These are phyloP conservation scores for Alfaro cultratus DNA, from an alignment of 2,797 vertebrate species.

Conservation along the genomic window DNA sequence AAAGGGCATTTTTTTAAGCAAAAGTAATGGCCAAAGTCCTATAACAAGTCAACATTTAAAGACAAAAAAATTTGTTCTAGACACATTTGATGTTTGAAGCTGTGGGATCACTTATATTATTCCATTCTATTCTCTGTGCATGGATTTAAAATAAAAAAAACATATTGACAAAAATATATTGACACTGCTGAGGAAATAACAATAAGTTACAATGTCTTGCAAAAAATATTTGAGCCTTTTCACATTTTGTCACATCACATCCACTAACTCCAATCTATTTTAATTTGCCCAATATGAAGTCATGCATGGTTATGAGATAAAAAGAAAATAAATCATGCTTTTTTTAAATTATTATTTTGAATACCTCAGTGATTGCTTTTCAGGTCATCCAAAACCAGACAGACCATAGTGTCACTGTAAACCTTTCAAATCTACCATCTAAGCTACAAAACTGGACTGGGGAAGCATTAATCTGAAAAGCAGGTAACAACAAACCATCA, in stretches of 20 bases:
- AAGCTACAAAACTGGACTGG: background rate
- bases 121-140: background rate
- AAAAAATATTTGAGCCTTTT: background rate
- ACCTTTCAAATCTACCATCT: background rate
- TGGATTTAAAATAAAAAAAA: background rate
- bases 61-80: background rate
- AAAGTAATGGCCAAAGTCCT: background rate
- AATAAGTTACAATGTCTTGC: background rate
- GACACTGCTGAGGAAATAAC: background rate
- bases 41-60: constrained; percentile 2
- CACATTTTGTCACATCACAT: background rate
- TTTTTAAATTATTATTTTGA: background rate
- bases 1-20: background rate
- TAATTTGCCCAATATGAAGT: background rate
- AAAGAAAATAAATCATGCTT: background rate
- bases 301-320: background rate
- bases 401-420: background rate
- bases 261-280: background rate
- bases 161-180: background rate
- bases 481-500: background rate
- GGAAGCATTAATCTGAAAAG: background rate
- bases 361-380: background rate
- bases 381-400: background rate
- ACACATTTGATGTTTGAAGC: background rate
- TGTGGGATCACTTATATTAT: background rate